A percentile compares a stretch with the other conserved stretches of the same genome.
Evolutionary conservation across 2,797 vertebrate species (phyloP).

Genomic region (Sciurus vulgaris): DNA sequence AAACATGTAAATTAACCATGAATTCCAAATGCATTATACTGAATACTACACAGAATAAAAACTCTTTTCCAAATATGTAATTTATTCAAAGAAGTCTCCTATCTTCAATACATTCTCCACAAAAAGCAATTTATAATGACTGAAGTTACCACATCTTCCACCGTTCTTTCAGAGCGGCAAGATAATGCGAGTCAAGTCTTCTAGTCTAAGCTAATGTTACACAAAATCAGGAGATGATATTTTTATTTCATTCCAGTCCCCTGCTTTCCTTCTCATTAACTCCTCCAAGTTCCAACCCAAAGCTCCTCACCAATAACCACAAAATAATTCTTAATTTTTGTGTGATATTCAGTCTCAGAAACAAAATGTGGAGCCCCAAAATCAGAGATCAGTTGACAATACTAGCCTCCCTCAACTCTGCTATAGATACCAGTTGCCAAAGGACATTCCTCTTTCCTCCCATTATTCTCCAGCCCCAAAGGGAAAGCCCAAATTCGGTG

Average conservation of each 20-base stretch:
- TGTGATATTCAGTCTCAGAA: not conserved
- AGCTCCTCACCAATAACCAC: not conserved
- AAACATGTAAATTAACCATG: constrained; percentile 57
- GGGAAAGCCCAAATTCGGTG: not conserved
- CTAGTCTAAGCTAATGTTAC: not conserved
- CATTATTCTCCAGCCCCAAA: not conserved
- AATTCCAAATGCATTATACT: constrained; percentile 64
- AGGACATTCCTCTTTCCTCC: not conserved
- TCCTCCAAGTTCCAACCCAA: not conserved
- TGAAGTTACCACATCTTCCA: not conserved
- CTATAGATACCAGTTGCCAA: not conserved
- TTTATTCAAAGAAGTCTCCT: constrained; percentile 63
- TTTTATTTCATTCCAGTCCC: not conserved
- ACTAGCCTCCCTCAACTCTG: not conserved
- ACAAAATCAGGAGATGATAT: not conserved
- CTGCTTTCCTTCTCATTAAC: not conserved
- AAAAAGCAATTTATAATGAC: constrained; percentile 39
- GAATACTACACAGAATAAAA: constrained; percentile 60
- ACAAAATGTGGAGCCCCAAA: not conserved
- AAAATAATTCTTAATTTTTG: not conserved
- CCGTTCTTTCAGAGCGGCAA: not conserved
- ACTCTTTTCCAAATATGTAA: constrained; percentile 47
- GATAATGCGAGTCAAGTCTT: not conserved
- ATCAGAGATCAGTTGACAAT: not conserved
- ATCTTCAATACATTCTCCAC: constrained; percentile 41